phyloP scores from a whole-genome alignment of 1,140 invertebrate genomes.

The Vollenhovia emeryi region DNA sequence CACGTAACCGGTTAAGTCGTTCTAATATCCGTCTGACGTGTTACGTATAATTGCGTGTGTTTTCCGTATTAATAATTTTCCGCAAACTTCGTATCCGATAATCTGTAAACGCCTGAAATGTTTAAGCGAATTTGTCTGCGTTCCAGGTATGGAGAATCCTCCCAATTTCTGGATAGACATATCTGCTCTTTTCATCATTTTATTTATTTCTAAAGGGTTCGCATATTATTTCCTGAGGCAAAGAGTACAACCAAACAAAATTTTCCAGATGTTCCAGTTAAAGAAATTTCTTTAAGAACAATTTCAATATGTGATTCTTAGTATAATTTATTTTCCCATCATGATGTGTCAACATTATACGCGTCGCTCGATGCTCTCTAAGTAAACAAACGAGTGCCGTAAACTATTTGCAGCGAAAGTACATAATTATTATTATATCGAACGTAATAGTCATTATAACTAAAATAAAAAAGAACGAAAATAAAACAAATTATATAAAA shows the following conservation, averaged over 20 bases:
- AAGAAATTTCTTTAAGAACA: conserved; percentile 87
- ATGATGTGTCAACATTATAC: background rate
- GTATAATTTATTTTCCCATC: background rate
- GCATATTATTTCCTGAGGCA: conserved; percentile 89
- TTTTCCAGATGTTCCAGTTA: conserved; percentile 87
- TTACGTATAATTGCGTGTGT: too few species aligned
- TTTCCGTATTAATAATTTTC: too few species aligned
- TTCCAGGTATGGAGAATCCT: conserved; percentile 87
- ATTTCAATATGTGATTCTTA: conserved; percentile 83
- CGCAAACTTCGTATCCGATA: too few species aligned
- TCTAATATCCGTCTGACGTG: background rate
- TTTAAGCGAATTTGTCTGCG: background rate
- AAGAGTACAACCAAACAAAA: conserved; percentile 88
- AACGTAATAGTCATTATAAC: conserved; percentile 20
- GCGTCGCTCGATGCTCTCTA: background rate
- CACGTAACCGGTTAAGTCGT: background rate
- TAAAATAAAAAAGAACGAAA: background rate
- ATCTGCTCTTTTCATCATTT: conserved; percentile 85
- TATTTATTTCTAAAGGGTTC: conserved; percentile 86
- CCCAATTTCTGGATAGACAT: conserved; percentile 87
- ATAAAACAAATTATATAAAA: background rate
- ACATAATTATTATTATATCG: background rate
- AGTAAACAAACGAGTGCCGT: background rate
- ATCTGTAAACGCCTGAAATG: background rate
- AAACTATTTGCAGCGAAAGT: background rate